Evolutionary conservation across 2,888 invertebrate genomes (phyloP).

Genomic region (Scaptomyza polygonia): DNA sequence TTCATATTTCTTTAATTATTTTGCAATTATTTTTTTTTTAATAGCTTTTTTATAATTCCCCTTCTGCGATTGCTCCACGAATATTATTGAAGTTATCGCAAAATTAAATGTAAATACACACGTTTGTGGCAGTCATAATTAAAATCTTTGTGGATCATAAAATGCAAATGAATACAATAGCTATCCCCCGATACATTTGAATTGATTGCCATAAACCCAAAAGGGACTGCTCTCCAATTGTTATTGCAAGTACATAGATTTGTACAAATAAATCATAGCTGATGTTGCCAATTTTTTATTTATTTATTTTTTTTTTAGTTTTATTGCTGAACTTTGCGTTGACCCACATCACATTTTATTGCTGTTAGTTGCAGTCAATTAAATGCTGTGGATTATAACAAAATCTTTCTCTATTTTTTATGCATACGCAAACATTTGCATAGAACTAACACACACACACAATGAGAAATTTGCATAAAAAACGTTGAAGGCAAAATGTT

Average conservation of each 20-base stretch:
- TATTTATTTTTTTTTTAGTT: conserved; percentile 10
- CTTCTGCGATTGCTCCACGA: neutral
- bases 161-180: conserved; percentile 51
- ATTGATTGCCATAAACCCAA: conserved; percentile 46
- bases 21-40: neutral
- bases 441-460: conserved; percentile 22
- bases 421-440: conserved; percentile 72
- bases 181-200: conserved; percentile 26
- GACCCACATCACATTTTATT: conserved; percentile 55
- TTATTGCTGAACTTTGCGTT: conserved; percentile 14
- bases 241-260: conserved; percentile 11
- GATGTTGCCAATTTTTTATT: too few species aligned
- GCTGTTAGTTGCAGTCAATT: conserved; percentile 71
- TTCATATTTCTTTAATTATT: neutral
- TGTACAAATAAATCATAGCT: conserved; percentile 21
- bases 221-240: conserved; percentile 38
- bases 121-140: conserved; percentile 56
- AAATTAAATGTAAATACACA: conserved; percentile 73
- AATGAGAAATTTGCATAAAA: conserved; percentile 30
- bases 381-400: conserved; percentile 70
- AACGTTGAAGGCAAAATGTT: conserved; percentile 15
- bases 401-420: conserved; percentile 68
- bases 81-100: conserved; percentile 34
- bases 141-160: conserved; percentile 64
- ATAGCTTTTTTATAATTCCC: conserved; percentile 11